Evolutionary conservation across 2,113 vertebrate genomes (phyloP), one percentile per base, ranked within the genome.

Genomic region (Rana temporaria): DNA sequence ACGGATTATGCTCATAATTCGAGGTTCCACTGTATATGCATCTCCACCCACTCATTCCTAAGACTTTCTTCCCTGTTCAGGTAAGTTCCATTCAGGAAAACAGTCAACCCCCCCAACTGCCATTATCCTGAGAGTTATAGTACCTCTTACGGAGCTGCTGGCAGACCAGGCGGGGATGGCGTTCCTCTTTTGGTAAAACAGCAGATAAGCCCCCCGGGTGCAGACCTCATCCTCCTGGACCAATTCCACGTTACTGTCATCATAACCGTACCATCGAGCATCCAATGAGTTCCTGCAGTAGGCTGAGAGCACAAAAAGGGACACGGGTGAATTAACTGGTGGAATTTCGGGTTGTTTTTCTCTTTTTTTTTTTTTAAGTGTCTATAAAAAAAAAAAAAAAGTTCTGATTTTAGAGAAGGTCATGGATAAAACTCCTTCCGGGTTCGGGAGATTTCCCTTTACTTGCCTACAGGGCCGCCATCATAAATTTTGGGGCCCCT

Each of bases 261-360:
- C 97, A 0, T 95, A 98, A 88, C 95, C 95, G 87, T 99, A 99
- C 97, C 97, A 99, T 80, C 85, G 95, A 42, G 94, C 93, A 0
- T 98, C 95, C 91, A 99, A 91, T 0, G 96, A 96, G 30, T 99
- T 99, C 85, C 94, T 93, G 84, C 97, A 98, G 84, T 95, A 97
- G 2, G 97, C 97, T 98, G 91, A 4, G 81, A 76, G 5, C 1
- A 53, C 3, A 56, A 30, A 3, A 18, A 16, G 12, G 18, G 1
- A 42, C 18, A 42, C 17, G 0, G 30, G 17, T 48, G 48, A 48
- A 5, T 55, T 20, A 65, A 60, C 5, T 19, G 16, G 30, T 26
- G 62, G 14, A 9, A 48, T 16, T 1, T 26, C 26, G 19, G n/a
- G n/a, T 20, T 6, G 6, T 20, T 6, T 17, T 6, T 52, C 16